A percentile compares a stretch with the other conserved stretches of the same genome.
These are phyloP conservation scores for Brachionus paranguensis DNA, from an alignment of 1,140 invertebrate genomes.

Conservation along the genomic window DNA sequence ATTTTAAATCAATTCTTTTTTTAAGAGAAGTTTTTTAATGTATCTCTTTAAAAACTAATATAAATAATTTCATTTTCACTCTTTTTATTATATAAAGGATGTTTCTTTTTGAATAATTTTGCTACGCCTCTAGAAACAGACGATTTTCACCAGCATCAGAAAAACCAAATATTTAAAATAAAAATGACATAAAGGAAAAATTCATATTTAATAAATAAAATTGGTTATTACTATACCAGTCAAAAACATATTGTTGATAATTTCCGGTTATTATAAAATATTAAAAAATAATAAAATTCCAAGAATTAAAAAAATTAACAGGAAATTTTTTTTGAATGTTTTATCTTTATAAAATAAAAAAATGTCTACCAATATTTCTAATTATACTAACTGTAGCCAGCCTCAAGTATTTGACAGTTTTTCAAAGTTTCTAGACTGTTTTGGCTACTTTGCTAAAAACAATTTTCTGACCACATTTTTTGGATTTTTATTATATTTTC, in stretches of 20 bases:
- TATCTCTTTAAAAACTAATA: too few species aligned
- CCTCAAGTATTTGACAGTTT: not conserved
- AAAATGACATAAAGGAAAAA: not conserved
- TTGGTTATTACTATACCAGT: not conserved
- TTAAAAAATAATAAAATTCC: not conserved
- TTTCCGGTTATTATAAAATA: not conserved
- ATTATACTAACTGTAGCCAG: not conserved
- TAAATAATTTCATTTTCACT: too few species aligned
- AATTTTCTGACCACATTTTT: not conserved
- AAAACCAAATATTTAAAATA: not conserved
- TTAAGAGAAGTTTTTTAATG: too few species aligned
- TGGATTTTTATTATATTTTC: not conserved
- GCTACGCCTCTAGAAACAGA: not conserved
- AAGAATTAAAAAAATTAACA: not conserved
- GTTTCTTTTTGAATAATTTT: not conserved
- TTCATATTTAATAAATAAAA: not conserved
- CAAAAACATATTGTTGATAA: not conserved
- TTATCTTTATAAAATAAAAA: not conserved
- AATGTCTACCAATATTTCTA: not conserved
- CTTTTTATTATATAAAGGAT: not conserved
- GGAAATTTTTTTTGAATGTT: not conserved
- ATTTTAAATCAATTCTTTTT: not conserved
- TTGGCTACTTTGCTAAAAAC: not conserved
- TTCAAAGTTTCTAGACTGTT: not conserved
- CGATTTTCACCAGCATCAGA: not conserved